These are phyloP conservation scores for Phaethornis superciliosus DNA, from an alignment of 2,113 vertebrate genomes.

Conservation along the genomic window DNA sequence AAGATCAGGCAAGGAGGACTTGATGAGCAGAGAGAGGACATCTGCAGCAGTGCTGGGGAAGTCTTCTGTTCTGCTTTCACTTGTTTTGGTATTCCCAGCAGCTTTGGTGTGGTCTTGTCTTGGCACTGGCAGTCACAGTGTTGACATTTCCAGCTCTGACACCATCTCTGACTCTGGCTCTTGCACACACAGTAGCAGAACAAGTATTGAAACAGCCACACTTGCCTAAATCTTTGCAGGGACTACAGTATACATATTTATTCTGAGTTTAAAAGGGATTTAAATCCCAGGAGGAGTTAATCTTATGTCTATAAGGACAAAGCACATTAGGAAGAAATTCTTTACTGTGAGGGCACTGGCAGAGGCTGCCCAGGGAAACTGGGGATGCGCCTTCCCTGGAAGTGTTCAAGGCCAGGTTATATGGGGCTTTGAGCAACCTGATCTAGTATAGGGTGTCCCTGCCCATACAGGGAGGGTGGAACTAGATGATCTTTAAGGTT, in stretches of 20 bases:
- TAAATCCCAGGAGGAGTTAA: background rate
- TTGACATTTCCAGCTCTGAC: background rate
- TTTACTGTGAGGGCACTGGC: too few species aligned
- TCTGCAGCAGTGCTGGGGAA: background rate
- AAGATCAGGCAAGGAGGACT: background rate
- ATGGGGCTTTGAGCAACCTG: too few species aligned
- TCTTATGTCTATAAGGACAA: background rate
- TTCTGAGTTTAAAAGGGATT: background rate
- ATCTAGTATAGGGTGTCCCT: too few species aligned
- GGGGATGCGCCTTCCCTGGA: too few species aligned
- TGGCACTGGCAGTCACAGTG: background rate
- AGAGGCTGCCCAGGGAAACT: too few species aligned
- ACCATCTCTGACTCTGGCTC: background rate
- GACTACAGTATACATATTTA: background rate
- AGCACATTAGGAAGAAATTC: background rate
- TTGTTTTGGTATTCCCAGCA: background rate
- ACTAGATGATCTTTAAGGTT: too few species aligned
- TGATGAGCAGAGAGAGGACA: background rate
- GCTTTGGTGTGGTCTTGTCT: background rate
- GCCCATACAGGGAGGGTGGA: too few species aligned
- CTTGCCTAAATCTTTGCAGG: background rate
- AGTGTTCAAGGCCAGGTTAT: too few species aligned
- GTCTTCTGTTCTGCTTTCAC: background rate
- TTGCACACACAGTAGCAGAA: background rate
- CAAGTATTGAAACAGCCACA: background rate